These are phyloP conservation scores for Jordanella pulchra DNA, from an alignment of 2,797 vertebrate species.

Conservation along the genomic window DNA sequence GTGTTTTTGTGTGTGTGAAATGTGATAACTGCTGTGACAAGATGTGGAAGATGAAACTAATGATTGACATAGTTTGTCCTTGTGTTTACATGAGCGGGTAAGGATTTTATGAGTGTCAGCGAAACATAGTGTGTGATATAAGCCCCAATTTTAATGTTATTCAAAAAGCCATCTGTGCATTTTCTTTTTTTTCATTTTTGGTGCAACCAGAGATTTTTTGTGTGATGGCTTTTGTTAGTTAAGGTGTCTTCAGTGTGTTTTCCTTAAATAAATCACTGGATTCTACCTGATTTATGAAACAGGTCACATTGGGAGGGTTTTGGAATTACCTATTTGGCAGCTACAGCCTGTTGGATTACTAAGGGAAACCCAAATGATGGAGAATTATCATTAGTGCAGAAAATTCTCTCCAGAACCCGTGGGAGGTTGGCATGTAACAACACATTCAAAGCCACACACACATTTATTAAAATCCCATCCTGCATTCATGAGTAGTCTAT, in stretches of 20 bases:
- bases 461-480: slow-evolving; percentile 46
- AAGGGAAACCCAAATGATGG: slow-evolving; percentile 54
- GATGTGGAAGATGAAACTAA: slow-evolving; percentile 46
- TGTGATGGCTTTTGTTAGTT: slow-evolving; percentile 6
- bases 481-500: slow-evolving; percentile 5
- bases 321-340: slow-evolving; percentile 40
- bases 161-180: neutral
- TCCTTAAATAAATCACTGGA: neutral
- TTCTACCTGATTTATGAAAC: slow-evolving; percentile 37
- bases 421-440: slow-evolving; percentile 39
- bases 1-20: slow-evolving; percentile 29
- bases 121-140: slow-evolving; percentile 6
- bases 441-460: slow-evolving; percentile 14
- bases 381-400: slow-evolving; percentile 64
- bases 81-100: slow-evolving; percentile 24
- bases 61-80: slow-evolving; percentile 56
- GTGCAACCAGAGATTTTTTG: slow-evolving; percentile 12
- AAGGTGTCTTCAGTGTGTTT: slow-evolving; percentile 19
- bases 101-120: slow-evolving; percentile 24
- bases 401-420: slow-evolving; percentile 38
- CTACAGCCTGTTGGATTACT: slow-evolving; percentile 49
- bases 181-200: neutral
- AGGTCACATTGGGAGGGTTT: slow-evolving; percentile 31
- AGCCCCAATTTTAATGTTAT: slow-evolving; percentile 23
- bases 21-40: slow-evolving; percentile 34